These are phyloP conservation scores for Meloidogyne hapla DNA, from an alignment of 1,140 invertebrate genomes.

Conservation along the genomic window DNA sequence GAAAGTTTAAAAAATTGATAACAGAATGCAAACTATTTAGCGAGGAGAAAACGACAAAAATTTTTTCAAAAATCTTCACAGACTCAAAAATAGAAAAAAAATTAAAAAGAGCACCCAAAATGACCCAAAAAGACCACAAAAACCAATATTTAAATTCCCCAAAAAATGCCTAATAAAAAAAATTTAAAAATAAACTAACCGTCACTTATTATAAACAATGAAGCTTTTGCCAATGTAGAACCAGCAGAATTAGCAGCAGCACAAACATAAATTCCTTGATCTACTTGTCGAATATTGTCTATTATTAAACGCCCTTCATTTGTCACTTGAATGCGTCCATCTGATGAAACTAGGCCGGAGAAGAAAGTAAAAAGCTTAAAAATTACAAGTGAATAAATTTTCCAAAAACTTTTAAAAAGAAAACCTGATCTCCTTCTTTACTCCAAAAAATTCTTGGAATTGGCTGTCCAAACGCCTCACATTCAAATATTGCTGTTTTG, in stretches of 20 bases:
- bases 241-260: slow-evolving; percentile 51
- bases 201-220: slow-evolving; percentile 35
- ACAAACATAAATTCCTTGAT: slow-evolving; percentile 45
- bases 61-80: too few relatives aligned
- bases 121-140: too few relatives aligned
- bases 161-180: not conserved
- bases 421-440: slow-evolving; percentile 49
- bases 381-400: not conserved
- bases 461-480: slow-evolving; percentile 46
- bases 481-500: slow-evolving; percentile 45
- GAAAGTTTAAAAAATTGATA: too few relatives aligned
- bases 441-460: slow-evolving; percentile 48
- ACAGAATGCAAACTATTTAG: too few relatives aligned
- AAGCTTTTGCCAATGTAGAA: slow-evolving; percentile 45
- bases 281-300: slow-evolving; percentile 37
- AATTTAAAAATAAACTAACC: slow-evolving; percentile 30
- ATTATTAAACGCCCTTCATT: slow-evolving; percentile 42
- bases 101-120: too few relatives aligned
- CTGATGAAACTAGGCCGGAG: slow-evolving; percentile 41
- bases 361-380: slow-evolving; percentile 46
- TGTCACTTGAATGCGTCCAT: slow-evolving; percentile 52
- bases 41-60: too few relatives aligned
- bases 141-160: too few relatives aligned
- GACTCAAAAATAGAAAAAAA: too few relatives aligned
- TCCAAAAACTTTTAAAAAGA: not conserved